A percentile compares a stretch with the other conserved stretches of the same genome.
Evolutionary conservation across 2,797 vertebrate species (phyloP).

Genomic region (Rallus crepitans): DNA sequence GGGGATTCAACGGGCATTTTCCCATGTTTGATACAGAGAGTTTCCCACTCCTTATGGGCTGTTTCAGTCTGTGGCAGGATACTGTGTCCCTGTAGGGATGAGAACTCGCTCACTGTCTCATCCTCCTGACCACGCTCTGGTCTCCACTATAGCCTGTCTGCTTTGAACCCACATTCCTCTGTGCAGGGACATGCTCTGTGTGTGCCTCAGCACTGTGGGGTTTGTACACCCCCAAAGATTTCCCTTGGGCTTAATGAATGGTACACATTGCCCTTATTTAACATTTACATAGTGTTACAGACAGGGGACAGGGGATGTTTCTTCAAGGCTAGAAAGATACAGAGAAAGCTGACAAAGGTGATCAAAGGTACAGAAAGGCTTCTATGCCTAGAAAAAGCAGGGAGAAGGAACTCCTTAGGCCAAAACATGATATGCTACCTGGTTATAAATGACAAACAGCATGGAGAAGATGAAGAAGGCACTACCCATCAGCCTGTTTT

Average conservation of each 20-base stretch:
- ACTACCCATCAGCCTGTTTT: neutral
- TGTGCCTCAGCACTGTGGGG: neutral
- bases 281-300: constrained; percentile 28
- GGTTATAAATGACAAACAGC: neutral
- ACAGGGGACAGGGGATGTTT: neutral
- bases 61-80: neutral
- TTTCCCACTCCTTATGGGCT: neutral
- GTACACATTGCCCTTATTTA: neutral
- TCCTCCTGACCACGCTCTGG: neutral
- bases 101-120: neutral
- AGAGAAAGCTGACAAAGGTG: constrained; percentile 40
- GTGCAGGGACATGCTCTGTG: neutral
- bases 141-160: neutral
- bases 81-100: neutral
- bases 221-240: neutral
- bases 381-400: neutral
- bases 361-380: constrained; percentile 40
- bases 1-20: neutral
- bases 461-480: neutral
- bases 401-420: neutral
- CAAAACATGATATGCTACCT: accelerated
- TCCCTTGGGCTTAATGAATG: constrained; percentile 3
- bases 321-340: constrained; percentile 27
- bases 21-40: neutral
- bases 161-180: neutral